Base-by-base conservation (phyloP, 2,888 invertebrate genomes). In the Pyralis farinalis region DNA sequence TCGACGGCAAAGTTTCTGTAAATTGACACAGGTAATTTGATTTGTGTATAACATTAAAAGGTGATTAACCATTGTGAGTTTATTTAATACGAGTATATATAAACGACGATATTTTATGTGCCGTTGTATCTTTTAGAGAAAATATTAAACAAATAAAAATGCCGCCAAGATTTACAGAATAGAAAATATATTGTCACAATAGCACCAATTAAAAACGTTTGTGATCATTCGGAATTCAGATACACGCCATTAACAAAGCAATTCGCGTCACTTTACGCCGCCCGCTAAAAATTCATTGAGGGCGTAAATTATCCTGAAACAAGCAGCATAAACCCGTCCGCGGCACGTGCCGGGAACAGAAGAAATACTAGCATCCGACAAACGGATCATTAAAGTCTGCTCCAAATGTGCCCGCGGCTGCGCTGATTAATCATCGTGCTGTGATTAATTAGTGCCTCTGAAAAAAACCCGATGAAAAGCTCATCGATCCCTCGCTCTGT, bases 381-480 rank as follows among this genome's bases (percentile, higher is more conserved):
- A 79, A 75, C 71, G 78, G 66, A 80, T 81, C 80, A 80, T 83
- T 83, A 80, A 76, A 75, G 71, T 64, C 73, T 67, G 64, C 59
- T 78, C 73, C 68, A 74, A 82, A 76, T 71, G 63, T 60, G 66
- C 71, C 74, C 69, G 68, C 71, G 71, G 73, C 71, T 62, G 58
- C 55, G 57, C 69, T 75, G 74, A 83, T 85, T 82, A 81, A 84
- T 84, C 79, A 84, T 84, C 74, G 67, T 68, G 51, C 63, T 51
- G 66, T 78, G 78, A 81, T 83, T 83, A 82, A 84, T 73, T 75
- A 72, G 70, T 68, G 72, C 63, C 65, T 43, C 41, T 43, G 40
- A 58, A 68, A 71, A 73, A 71, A 63, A 41, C 53, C 51, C 46
- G 62, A 66, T 69, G 73, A 72, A 69, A 64, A 66, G 62, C 59